Evolutionary conservation across 2,888 invertebrate species (phyloP), one percentile per base, ranked within the genome.

Genomic region (Drosophila anceps): DNA sequence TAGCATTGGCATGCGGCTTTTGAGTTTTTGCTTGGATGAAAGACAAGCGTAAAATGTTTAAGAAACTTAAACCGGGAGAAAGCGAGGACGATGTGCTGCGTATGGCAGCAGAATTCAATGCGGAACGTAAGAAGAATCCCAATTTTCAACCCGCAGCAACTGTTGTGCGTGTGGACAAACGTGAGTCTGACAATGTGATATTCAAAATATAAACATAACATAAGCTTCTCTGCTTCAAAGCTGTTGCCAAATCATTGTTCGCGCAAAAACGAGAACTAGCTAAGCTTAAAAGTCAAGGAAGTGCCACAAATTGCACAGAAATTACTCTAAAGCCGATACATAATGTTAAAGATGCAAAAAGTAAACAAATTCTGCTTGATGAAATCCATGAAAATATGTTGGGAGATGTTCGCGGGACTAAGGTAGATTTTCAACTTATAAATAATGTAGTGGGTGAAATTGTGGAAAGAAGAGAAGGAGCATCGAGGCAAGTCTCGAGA

Each of bases 31-130:
- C 62, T 61, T 37, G 12, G 3, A 3, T 20, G 7, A 35, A 13
- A 4, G 43, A 18, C 1, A 13, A 20, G 12, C 35, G 15, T 33
- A 79, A 79, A 78, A 92, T 92, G 90, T 89, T 90, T 62, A 91
- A 90, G 46, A 83, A 96, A 78, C 96, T 96, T 0, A 95, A 95
- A 88, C 94, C 94, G 3, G 94, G 94, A 7, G 97, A 97, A 91
- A 94, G 94, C 46, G 96, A 97, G 82, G 95, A 96, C 18, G 96
- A 97, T 88, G 94, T 97, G 41, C 93, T 97, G 24, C 94, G 94
- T 66, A 95, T 96, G 94, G 96, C 97, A 91, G 94, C 95, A 81
- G 95, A 96, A 76, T 97, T 96, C 90, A 91, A 95, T 24, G 93
- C 91, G 44, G 94, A 95, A 76, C 94, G 94, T 71, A 90, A 91